Evolutionary conservation across 1,140 invertebrate genomes (phyloP), one percentile per base, ranked within the genome.

Genomic region (Anoplolepis gracilipes): DNA sequence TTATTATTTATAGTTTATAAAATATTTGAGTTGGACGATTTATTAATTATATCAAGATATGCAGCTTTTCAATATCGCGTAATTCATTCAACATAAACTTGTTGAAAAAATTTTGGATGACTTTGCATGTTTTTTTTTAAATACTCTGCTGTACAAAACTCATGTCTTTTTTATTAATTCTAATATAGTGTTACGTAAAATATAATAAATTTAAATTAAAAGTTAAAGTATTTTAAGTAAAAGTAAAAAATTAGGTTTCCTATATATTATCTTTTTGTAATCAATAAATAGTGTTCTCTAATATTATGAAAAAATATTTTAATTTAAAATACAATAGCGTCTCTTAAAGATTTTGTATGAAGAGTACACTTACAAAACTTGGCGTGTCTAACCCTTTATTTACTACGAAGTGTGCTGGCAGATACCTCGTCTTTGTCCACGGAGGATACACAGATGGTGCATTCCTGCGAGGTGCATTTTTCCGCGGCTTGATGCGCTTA

Each of bases 381-480:
- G n/a, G 28, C 39, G 13, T 73, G 78, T 61, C 49, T 53, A n/a
- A 16, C 49, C 19, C 28, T 72, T 82, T 42, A 82, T 82, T 73
- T 82, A 82, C 25, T 46, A 73, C 36, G 53, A 2, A 82, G 78
- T 46, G 28, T 28, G 53, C 53, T 11, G n/a, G 53, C 28, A 39
- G 65, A 82, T 73, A 59, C 53, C 36, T 79, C 77, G 33, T 33
- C 36, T 33, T 82, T 82, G 67, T 82, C 53, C 78, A 13, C 11
- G 28, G 11, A 81, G 30, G 49, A 81, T 61, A 57, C 49, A 69
- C 33, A 49, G 53, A 59, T 7, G 53, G 67, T 39, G 33, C 13
- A 70, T 82, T 61, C 53, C 64, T 79, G 67, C 53, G n/a, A 73
- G 78, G n/a, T 61, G 36, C 19, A 72, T 82, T 73, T 81, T 82